Evolutionary conservation across 2,113 vertebrate genomes (phyloP), one percentile per base, ranked within the genome.

Genomic region (Crotalus viridis): DNA sequence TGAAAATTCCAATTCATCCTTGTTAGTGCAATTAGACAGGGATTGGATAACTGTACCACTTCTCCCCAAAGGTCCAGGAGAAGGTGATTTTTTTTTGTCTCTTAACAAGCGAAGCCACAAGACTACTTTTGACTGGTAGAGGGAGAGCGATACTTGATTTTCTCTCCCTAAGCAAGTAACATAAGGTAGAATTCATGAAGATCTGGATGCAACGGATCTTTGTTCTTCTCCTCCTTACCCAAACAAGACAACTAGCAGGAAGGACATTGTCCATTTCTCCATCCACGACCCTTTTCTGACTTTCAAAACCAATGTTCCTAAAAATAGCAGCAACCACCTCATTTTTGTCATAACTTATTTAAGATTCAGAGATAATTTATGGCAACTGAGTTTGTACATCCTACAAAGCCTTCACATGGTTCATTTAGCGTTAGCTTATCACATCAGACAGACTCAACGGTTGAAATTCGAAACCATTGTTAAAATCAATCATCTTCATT

Each of bases 1-100:
- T 97, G 97, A 96, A 97, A 97, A 97, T 97, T 96, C 96, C 98
- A 97, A 98, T 98, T 98, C 97, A 97, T 98, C 96, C 97, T 98
- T 95, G 97, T 98, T 98, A 98, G 97, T 56, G 92, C 97, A 98
- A 98, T 98, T 98, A 98, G 97, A 95, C 95, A 95, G 95, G 96
- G 97, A 98, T 97, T 97, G 98, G 97, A 97, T 97, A 96, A 95
- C 87, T 87, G 93, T 85, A 95, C 95, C 95, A 94, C 97, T 97
- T 96, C 97, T 96, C 93, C 85, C 95, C 46, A 10, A 94, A 97
- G 97, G 97, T 97, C 97, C 95, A 94, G 0, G 22, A 94, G 95
- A 96, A 94, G 92, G 87, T 1, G 81, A 96, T 93, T 22, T 87
- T 93, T 94, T 0, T 1, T 3, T 5, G 8, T 95, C 94, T 0